phyloP scores from a whole-genome alignment of 2,113 vertebrate species.

The Isichthys henryi region DNA sequence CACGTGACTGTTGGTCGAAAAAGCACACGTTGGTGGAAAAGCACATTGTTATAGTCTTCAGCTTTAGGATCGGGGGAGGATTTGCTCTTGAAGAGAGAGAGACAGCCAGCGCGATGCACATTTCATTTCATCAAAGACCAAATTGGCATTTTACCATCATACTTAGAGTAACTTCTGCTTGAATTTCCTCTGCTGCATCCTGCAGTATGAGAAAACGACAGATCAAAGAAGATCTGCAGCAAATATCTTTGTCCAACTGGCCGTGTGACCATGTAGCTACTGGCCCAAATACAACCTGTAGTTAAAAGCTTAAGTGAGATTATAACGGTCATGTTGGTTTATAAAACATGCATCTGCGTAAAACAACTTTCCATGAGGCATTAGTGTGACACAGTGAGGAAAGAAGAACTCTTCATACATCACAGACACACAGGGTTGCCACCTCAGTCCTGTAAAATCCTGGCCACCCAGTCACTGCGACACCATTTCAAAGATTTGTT shows the following conservation, averaged over 20 bases:
- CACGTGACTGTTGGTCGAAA: neutral
- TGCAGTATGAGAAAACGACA: neutral
- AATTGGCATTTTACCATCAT: neutral
- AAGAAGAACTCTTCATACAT: neutral
- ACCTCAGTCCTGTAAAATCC: neutral
- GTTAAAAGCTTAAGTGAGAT: neutral
- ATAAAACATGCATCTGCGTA: neutral
- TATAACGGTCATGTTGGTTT: neutral
- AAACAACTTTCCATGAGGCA: neutral
- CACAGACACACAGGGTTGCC: neutral
- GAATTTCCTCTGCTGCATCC: neutral
- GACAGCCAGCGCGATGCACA: neutral
- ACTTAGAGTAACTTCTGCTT: neutral
- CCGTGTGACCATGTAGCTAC: neutral
- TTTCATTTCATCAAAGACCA: neutral
- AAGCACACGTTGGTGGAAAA: too few relatives aligned
- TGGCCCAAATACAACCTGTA: neutral
- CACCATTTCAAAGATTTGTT: neutral
- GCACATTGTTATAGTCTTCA: neutral
- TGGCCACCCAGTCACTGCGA: neutral
- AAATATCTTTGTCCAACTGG: neutral
- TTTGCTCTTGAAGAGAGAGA: neutral
- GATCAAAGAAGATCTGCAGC: neutral
- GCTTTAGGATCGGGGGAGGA: neutral
- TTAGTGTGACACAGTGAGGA: neutral